phyloP scores from a whole-genome alignment of 2,888 invertebrate species.

The Zele albiditarsus region DNA sequence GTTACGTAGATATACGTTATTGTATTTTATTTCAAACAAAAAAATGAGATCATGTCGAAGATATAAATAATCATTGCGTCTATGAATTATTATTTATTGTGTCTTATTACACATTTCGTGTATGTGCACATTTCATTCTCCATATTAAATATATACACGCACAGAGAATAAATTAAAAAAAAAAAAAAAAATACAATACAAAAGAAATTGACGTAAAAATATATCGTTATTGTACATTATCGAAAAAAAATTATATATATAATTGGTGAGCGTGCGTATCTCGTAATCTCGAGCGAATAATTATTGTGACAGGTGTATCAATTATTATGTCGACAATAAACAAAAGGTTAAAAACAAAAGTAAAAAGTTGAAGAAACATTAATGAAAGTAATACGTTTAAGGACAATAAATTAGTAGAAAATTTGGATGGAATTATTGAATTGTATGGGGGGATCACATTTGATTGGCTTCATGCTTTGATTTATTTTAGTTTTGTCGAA shows the following conservation, averaged over 20 bases:
- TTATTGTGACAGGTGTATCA: conserved; percentile 56
- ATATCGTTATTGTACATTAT: conserved; percentile 17
- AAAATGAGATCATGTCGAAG: not conserved
- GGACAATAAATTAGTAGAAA: conserved; percentile 56
- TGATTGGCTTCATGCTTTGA: not conserved
- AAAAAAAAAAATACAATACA: conserved; percentile 6
- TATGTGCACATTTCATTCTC: not conserved
- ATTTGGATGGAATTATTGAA: conserved; percentile 32
- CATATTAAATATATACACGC: not conserved
- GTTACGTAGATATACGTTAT: no score
- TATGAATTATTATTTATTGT: not conserved
- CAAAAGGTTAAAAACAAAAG: conserved; percentile 51
- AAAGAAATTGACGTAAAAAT: conserved; percentile 1
- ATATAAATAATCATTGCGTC: not conserved
- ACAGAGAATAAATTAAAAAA: not conserved
- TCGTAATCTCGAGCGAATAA: not conserved
- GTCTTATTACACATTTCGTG: not conserved
- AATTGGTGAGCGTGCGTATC: conserved; percentile 9
- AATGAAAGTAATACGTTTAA: conserved; percentile 60
- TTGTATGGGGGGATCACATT: not conserved
- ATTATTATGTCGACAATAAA: conserved; percentile 69
- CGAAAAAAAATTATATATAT: conserved; percentile 31
- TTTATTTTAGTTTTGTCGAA: not conserved
- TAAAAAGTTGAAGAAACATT: conserved; percentile 45
- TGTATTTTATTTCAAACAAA: not conserved